Evolutionary conservation across 1,140 invertebrate genomes (phyloP), one percentile per base, ranked within the genome.

Genomic region (Delia radicum): DNA sequence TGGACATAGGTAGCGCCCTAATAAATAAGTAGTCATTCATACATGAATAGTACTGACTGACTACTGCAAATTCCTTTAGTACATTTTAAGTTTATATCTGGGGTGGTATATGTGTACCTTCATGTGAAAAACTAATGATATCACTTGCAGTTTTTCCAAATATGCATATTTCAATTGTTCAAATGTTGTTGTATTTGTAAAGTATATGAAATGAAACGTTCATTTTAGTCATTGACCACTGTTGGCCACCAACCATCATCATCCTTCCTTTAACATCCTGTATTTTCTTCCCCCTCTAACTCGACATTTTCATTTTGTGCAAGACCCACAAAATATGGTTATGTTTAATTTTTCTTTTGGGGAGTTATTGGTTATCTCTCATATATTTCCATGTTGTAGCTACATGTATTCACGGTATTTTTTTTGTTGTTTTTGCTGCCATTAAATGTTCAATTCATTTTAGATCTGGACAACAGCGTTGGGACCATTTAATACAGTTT

Each of bases 281-380:
- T 48, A 33, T n/a, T n/a, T n/a, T n/a, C n/a, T n/a, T n/a, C n/a
- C n/a, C n/a, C 2, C 37, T 42, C 37, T 13, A 18, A 24, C 48
- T 55, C n/a, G n/a, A 21, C 48, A n/a, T 55, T 18, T 55, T 21
- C 18, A 5, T 0, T 55, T 55, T 21, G n/a, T 21, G 29, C 65
- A 69, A 69, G 65, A 69, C 65, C 65, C 29, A 69, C 29, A 69
- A 69, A 69, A 69, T 69, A 69, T 69, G 65, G 29, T 69, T 69
- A 69, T 69, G 65, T 69, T 37, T 33, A 21, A 21, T 5, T 10
- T 21, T 55, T 55, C 24, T 55, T 55, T 55, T 15, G 29, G 62
- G 62, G 12, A 65, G 62, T 37, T 37, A 7, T 55, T 8, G n/a
- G 48, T n/a, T 18, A 3, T 55, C 8, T 55, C 18, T 21, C 18